Conservation (phyloP, 2,113 vertebrate species). For the Stercorarius parasiticus region DNA sequence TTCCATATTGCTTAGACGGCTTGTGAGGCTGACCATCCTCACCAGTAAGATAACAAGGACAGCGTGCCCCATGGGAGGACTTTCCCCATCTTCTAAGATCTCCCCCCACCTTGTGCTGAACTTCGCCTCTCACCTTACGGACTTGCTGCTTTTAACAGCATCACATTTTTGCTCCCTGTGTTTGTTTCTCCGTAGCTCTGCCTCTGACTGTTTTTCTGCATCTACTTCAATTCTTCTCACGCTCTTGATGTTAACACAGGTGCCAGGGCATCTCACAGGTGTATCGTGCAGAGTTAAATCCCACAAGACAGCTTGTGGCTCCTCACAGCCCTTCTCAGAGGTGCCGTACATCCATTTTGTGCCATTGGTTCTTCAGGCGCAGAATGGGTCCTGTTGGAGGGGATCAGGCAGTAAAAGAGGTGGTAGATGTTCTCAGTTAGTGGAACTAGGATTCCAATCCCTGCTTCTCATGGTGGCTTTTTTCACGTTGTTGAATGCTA, state of each 20-base stretch:
- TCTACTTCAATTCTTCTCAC: not conserved
- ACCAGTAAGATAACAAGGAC: not conserved
- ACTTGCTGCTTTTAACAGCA: not conserved
- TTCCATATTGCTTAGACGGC: not conserved
- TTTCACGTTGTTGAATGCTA: not conserved
- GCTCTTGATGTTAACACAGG: not conserved
- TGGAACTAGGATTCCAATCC: not conserved
- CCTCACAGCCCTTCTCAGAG: not conserved
- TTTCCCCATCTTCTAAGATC: not conserved
- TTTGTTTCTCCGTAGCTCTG: not conserved
- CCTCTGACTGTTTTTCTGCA: not conserved
- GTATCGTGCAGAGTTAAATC: not conserved
- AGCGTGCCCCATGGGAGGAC: not conserved
- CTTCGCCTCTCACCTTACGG: not conserved
- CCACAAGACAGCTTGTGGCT: not conserved
- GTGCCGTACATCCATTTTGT: not conserved
- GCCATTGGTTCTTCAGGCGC: not conserved
- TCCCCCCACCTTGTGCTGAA: not conserved
- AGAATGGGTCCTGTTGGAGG: not conserved
- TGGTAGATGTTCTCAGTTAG: fast-evolving
- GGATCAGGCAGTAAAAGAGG: not conserved
- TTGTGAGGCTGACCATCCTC: not conserved
- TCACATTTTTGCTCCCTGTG: not conserved
- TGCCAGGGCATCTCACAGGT: not conserved
- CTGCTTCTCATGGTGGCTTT: not conserved